phyloP scores from a whole-genome alignment of 2,797 vertebrate species.

The Epinephelus malabaricus region DNA sequence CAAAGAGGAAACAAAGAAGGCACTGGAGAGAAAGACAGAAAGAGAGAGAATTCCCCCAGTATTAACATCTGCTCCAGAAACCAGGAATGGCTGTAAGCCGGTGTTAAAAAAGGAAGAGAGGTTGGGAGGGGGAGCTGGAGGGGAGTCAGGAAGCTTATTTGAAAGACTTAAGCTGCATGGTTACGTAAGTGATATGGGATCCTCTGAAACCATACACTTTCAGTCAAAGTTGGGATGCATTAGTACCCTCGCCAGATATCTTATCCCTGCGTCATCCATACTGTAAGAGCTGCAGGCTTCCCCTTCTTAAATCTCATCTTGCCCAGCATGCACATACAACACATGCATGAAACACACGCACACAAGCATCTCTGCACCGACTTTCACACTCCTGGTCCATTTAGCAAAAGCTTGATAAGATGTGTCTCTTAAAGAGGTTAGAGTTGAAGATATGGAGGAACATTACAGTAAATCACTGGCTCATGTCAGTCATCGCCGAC shows the following conservation, averaged over 20 bases:
- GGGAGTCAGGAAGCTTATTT: slow-evolving; percentile 71
- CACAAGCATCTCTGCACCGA: slow-evolving; percentile 27
- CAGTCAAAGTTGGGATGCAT: slow-evolving; percentile 71
- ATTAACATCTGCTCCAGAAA: slow-evolving; percentile 77
- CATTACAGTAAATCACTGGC: slow-evolving; percentile 13
- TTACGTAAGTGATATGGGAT: slow-evolving; percentile 77
- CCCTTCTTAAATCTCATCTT: slow-evolving; percentile 25
- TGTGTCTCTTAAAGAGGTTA: slow-evolving; percentile 7
- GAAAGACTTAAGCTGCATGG: slow-evolving; percentile 72
- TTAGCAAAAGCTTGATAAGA: slow-evolving; percentile 17
- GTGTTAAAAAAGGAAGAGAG: slow-evolving; percentile 67
- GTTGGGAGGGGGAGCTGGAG: slow-evolving; percentile 57
- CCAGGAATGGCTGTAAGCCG: slow-evolving; percentile 69
- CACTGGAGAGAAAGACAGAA: slow-evolving; percentile 53
- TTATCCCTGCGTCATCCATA: slow-evolving; percentile 42
- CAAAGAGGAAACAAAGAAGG: slow-evolving; percentile 55
- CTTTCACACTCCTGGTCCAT: slow-evolving; percentile 18
- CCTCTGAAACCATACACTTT: slow-evolving; percentile 69
- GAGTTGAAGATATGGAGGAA: slow-evolving; percentile 28
- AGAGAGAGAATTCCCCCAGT: slow-evolving; percentile 58
- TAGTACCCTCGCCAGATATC: slow-evolving; percentile 54
- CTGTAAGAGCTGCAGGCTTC: slow-evolving; percentile 48
- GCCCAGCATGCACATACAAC: slow-evolving; percentile 33
- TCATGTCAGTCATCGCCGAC: slow-evolving; percentile 25
- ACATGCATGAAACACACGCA: slow-evolving; percentile 38